These are phyloP conservation scores for Calonectris borealis DNA, from an alignment of 2,113 vertebrate species.

Conservation along the genomic window DNA sequence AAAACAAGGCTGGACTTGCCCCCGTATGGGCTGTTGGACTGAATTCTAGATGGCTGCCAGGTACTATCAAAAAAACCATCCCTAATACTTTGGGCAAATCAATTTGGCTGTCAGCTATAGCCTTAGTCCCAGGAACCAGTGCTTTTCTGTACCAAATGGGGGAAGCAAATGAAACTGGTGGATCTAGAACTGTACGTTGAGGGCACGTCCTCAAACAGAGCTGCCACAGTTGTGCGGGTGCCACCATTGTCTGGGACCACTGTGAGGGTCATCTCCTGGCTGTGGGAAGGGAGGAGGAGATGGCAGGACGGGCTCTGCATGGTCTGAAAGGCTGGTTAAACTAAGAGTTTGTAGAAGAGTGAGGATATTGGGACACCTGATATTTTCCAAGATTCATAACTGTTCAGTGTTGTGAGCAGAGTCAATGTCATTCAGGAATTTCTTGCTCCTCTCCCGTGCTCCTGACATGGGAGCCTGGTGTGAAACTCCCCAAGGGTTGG, in stretches of 20 bases:
- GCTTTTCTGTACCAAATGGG: neutral
- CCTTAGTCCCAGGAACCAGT: neutral
- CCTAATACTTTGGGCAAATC: neutral
- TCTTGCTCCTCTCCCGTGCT: neutral
- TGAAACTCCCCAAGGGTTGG: neutral
- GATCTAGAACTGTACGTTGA: neutral
- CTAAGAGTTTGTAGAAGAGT: neutral
- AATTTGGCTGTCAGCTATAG: neutral
- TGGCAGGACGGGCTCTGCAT: fast-evolving
- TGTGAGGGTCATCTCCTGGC: neutral
- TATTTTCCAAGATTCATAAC: neutral
- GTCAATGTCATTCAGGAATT: neutral
- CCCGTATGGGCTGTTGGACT: neutral
- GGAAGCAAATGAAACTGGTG: neutral
- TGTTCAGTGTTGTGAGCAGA: neutral
- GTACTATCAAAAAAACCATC: neutral
- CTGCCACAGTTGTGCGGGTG: neutral
- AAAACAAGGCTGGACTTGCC: neutral
- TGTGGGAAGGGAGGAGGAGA: neutral
- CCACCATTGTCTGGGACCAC: neutral
- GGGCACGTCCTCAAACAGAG: neutral
- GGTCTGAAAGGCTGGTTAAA: neutral
- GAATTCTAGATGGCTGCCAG: neutral
- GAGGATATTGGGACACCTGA: neutral
- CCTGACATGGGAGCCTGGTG: neutral